Evolutionary conservation across 2,888 invertebrate species (phyloP).

Genomic region (Stenchaetothrips biformis): DNA sequence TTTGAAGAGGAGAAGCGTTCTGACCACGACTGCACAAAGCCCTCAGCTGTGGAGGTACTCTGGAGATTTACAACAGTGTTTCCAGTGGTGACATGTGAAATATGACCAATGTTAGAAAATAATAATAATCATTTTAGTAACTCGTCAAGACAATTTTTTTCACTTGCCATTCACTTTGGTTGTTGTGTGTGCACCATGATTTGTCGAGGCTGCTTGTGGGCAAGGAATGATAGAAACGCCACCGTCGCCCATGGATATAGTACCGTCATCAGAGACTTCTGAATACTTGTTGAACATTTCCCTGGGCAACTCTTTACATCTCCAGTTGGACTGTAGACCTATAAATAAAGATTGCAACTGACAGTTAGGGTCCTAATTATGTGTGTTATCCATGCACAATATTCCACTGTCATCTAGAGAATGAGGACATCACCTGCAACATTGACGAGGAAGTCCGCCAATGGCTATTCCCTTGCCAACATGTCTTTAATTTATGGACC

Average conservation of each 20-base stretch:
- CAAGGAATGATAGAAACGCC: slow-evolving; percentile 83
- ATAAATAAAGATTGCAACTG: slow-evolving; percentile 16
- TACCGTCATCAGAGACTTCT: slow-evolving; percentile 61
- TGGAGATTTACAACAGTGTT: slow-evolving; percentile 38
- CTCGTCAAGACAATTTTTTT: slow-evolving; percentile 22
- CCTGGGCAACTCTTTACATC: slow-evolving; percentile 68
- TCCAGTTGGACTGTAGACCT: slow-evolving; percentile 83
- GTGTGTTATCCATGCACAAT: neutral
- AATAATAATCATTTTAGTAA: neutral
- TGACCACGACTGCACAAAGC: slow-evolving; percentile 77
- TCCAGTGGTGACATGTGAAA: slow-evolving; percentile 28
- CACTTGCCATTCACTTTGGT: slow-evolving; percentile 56
- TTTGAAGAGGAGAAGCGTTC: slow-evolving; percentile 67
- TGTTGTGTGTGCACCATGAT: slow-evolving; percentile 88
- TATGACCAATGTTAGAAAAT: neutral
- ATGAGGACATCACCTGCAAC: slow-evolving; percentile 58
- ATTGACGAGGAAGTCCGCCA: slow-evolving; percentile 78
- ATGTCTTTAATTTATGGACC: slow-evolving; percentile 68
- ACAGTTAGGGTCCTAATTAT: too few relatives aligned
- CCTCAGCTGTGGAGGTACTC: slow-evolving; percentile 74
- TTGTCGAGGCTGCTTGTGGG: slow-evolving; percentile 85
- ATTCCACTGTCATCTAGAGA: neutral
- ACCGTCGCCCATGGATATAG: slow-evolving; percentile 71
- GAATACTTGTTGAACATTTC: slow-evolving; percentile 77
- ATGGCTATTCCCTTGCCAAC: slow-evolving; percentile 83